Percentiles rank a stretch among this genome's conserved stretches.
These are phyloP conservation scores for Lates calcarifer DNA, from an alignment of 2,113 vertebrate species.

Conservation along the genomic window DNA sequence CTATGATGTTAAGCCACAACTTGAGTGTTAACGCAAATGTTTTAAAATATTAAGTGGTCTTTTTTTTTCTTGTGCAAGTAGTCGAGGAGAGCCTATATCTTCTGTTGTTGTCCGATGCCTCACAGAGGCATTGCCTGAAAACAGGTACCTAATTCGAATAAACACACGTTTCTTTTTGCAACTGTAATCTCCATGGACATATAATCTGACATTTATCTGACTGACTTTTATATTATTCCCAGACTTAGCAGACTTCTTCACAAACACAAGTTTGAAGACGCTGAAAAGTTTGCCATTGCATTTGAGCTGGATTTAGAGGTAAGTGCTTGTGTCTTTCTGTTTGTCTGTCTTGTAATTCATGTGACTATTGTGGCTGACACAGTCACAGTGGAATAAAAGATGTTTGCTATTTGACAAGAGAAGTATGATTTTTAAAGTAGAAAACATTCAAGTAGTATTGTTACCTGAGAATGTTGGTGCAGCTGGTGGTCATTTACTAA, in stretches of 20 bases:
- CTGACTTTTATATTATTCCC: not conserved
- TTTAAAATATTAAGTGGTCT: not conserved
- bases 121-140: conserved; percentile 97
- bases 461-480: not conserved
- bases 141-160: conserved; percentile 84
- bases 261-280: conserved; percentile 95
- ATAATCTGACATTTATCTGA: not conserved
- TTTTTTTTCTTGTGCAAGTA: conserved; percentile 50
- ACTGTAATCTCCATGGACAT: not conserved
- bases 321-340: conserved; percentile 3
- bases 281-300: conserved; percentile 94
- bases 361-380: not conserved
- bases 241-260: conserved; percentile 95
- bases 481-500: not conserved
- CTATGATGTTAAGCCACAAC: not conserved
- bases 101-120: conserved; percentile 90
- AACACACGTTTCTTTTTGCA: not conserved
- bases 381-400: not conserved
- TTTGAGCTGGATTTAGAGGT: conserved; percentile 97
- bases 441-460: not conserved
- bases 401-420: not conserved
- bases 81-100: conserved; percentile 80
- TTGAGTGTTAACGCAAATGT: not conserved
- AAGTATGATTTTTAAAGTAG: not conserved
- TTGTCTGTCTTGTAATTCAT: not conserved